These are phyloP conservation scores for Sipha flava DNA, from an alignment of 1,140 invertebrate genomes.

Conservation along the genomic window DNA sequence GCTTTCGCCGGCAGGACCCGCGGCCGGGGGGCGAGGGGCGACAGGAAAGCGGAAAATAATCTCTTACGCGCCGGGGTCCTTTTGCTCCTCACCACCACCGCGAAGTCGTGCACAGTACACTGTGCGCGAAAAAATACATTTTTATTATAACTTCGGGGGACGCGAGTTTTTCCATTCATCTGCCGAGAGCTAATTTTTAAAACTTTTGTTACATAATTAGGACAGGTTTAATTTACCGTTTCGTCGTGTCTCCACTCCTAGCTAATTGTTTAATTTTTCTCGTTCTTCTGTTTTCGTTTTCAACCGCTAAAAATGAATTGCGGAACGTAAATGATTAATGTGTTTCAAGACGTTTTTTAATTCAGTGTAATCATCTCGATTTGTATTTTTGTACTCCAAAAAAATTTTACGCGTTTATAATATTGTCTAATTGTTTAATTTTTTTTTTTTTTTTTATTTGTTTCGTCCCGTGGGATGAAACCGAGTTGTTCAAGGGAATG, in stretches of 20 bases:
- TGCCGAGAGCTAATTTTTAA: not conserved
- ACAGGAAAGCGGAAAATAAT: not conserved
- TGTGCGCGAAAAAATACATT: not conserved
- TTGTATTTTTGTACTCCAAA: too few species aligned
- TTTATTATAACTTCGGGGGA: not conserved
- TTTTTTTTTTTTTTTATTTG: too few species aligned
- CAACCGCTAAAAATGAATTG: not conserved
- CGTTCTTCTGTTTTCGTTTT: too few species aligned
- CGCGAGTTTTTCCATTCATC: not conserved
- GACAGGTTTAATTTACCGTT: not conserved
- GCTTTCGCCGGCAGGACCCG: too few species aligned
- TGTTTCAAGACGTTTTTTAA: not conserved
- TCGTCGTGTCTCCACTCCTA: not conserved
- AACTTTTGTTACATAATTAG: not conserved
- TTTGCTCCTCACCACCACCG: not conserved
- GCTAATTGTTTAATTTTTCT: not conserved
- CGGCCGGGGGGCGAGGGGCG: not conserved
- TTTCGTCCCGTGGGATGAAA: too few species aligned
- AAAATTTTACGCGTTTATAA: too few species aligned
- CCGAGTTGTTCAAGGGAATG: too few species aligned
- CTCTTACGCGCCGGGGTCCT: not conserved
- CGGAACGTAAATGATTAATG: not conserved
- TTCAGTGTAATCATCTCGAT: too few species aligned
- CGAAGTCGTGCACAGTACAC: not conserved
- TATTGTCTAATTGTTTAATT: too few species aligned